Base-by-base conservation (phyloP, 2,888 invertebrate species). In the Apamea epomidion region DNA sequence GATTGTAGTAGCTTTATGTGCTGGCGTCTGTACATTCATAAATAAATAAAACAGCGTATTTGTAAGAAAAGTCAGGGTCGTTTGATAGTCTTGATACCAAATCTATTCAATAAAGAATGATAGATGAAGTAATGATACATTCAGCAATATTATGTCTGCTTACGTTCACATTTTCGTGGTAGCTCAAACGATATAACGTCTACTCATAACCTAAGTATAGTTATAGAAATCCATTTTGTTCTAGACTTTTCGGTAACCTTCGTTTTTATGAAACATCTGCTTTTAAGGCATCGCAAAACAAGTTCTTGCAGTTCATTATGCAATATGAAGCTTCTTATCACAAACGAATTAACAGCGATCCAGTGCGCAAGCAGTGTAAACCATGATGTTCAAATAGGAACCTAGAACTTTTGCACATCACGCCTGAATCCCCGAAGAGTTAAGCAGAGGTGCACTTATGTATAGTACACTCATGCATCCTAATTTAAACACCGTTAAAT, bases 21-120 rank as follows among this genome's bases (percentile, higher is more conserved):
- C n/a, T n/a, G n/a, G n/a, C n/a, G n/a, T n/a, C n/a, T n/a, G n/a
- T n/a, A 48, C 68, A 78, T 77, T 86, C 64, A 69, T 71, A 21
- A 54, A 70, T 70, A n/a, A 62, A 83, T 69, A 73, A 60, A 71
- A 67, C 6, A 58, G 29, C 4, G 32, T 32, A 45, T 69, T 68
- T 62, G 14, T 48, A 29, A 64, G n/a, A 76, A 78, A 83, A 85
- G 84, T 86, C 89, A 88, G 65, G 88, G 89, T 62, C 87, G 10
- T 42, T 48, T 14, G 64, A 62, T 25, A 80, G 69, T 70, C 42
- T 69, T 60, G 37, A 58, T 67, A 73, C 2, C 21, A 78, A 81
- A 75, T 51, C 7, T 65, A 48, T 73, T 75, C 71, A 77, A 62
- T 62, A n/a, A 2, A 14, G 42, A 83, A 69, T 65, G 32, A 62